Base-by-base conservation (phyloP, 1,140 invertebrate genomes). In the Amphibalanus amphitrite region DNA sequence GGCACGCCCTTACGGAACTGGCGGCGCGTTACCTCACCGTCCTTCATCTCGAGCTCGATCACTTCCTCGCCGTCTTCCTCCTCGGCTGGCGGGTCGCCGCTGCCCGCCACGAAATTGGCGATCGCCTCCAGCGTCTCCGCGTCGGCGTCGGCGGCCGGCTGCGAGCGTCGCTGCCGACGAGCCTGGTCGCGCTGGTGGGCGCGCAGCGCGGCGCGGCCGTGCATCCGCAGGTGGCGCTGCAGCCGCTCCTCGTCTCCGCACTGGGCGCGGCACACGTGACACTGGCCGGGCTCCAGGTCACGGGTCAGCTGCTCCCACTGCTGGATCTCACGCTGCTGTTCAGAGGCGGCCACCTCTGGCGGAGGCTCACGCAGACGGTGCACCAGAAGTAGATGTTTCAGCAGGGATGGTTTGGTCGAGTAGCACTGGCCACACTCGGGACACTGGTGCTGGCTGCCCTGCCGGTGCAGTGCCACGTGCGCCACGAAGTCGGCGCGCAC, bases 21-120 rank as follows among this genome's bases (percentile, higher is more conserved):
- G 10, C 28, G 26, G n/a, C 28, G 65, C 65, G 65, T 67, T n/a
- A 67, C 28, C 65, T 67, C 3, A 3, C 65, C 65, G n/a, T 67
- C 65, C 65, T 67, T 67, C 65, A 67, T 67, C n/a, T 67, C 65
- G n/a, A 67, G 65, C 65, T 67, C 65, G 65, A 67, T 67, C 65
- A 67, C 65, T 26, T 67, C 65, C 23, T 67, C 65, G 23, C n/a
- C 65, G 65, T 28, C 65, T 28, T 67, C 65, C n/a, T n/a, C n/a
- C n/a, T n/a, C 65, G 65, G 26, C 28, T n/a, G n/a, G n/a, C n/a
- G 23, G 8, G 3, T 8, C 15, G 28, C 65, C 64, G 26, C 26
- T 26, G 64, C 64, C 65, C 10, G 65, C 65, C 65, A 67, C 65
- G 28, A 67, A 67, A 10, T 28, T 28, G 28, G 65, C 65, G 28